These are phyloP conservation scores for Indri indri DNA, from an alignment of 2,113 vertebrate genomes.

Conservation along the genomic window DNA sequence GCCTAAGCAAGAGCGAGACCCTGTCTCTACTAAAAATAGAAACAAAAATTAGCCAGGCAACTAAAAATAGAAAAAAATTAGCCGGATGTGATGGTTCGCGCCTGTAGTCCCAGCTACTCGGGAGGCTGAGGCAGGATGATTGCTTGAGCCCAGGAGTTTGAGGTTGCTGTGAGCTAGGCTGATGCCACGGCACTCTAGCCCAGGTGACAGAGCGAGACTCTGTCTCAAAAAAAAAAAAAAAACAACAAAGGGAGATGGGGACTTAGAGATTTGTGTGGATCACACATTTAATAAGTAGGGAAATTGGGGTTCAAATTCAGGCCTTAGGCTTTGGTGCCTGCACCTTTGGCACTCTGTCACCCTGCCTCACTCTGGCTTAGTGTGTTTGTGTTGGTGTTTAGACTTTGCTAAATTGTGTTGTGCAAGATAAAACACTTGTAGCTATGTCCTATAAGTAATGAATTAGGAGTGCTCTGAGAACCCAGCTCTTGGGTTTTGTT, in stretches of 20 bases:
- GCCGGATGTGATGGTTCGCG: too few relatives aligned
- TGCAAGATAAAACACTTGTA: neutral
- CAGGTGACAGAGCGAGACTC: too few relatives aligned
- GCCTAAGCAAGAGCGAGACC: too few relatives aligned
- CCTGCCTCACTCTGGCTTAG: neutral
- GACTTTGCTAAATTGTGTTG: neutral
- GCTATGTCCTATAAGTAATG: neutral
- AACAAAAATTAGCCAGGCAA: too few relatives aligned
- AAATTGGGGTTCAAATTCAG: neutral
- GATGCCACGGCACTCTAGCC: too few relatives aligned
- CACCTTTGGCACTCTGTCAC: neutral
- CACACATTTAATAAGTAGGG: neutral
- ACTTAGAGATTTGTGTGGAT: neutral
- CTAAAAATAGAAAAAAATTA: too few relatives aligned
- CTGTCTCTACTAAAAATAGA: too few relatives aligned
- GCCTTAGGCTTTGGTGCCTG: neutral
- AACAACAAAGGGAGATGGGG: neutral
- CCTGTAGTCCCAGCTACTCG: too few relatives aligned
- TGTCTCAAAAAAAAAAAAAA: too few relatives aligned
- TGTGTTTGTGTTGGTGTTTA: neutral
- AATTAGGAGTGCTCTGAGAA: neutral
- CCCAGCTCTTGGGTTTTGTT: neutral
- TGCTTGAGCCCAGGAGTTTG: too few relatives aligned
- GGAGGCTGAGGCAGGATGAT: too few relatives aligned
- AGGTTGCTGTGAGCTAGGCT: too few relatives aligned